Percentiles rank a stretch among this genome's conserved stretches.
Conservation (phyloP, 92 coral and sea anemone species). For the Palythoa grandis region DNA sequence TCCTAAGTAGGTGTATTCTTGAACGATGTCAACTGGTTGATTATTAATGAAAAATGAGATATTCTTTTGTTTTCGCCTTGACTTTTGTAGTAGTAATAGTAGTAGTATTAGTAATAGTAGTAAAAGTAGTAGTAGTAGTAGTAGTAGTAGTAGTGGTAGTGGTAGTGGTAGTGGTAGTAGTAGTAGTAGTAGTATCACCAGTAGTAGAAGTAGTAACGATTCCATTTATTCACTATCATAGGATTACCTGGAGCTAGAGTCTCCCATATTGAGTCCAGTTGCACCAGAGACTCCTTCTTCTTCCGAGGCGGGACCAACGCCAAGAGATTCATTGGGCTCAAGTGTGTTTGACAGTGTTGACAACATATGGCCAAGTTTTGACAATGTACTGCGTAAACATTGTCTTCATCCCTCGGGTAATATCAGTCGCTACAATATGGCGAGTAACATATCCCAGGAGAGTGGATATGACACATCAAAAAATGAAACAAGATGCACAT, state of each 20-base stretch:
- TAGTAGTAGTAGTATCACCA: neutral
- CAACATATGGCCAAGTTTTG: slow-evolving; percentile 17
- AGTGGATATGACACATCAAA: slow-evolving; percentile 35
- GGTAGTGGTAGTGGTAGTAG: neutral
- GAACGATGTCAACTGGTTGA: too few relatives aligned
- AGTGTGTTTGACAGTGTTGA: slow-evolving; percentile 86
- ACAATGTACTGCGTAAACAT: slow-evolving; percentile 23
- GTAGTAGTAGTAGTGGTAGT: neutral
- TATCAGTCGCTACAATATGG: neutral
- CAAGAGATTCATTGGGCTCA: slow-evolving; percentile 74
- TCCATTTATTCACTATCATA: slow-evolving; percentile 11
- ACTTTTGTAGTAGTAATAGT: neutral
- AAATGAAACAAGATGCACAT: slow-evolving; percentile 3
- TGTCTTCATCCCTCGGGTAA: neutral
- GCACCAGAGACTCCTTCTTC: slow-evolving; percentile 75
- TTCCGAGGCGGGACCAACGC: slow-evolving; percentile 75
- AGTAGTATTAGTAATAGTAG: neutral
- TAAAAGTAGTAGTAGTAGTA: neutral
- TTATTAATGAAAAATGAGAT: too few relatives aligned
- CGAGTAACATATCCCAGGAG: slow-evolving; percentile 24
- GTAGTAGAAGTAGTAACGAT: too few relatives aligned
- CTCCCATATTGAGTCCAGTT: slow-evolving; percentile 57
- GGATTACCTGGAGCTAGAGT: slow-evolving; percentile 82
- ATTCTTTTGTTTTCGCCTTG: too few relatives aligned
- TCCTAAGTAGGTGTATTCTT: too few relatives aligned